Percentiles rank a stretch among this genome's conserved stretches.
These are phyloP conservation scores for Frieseomelitta varia DNA, from an alignment of 1,140 invertebrate genomes.

Conservation along the genomic window DNA sequence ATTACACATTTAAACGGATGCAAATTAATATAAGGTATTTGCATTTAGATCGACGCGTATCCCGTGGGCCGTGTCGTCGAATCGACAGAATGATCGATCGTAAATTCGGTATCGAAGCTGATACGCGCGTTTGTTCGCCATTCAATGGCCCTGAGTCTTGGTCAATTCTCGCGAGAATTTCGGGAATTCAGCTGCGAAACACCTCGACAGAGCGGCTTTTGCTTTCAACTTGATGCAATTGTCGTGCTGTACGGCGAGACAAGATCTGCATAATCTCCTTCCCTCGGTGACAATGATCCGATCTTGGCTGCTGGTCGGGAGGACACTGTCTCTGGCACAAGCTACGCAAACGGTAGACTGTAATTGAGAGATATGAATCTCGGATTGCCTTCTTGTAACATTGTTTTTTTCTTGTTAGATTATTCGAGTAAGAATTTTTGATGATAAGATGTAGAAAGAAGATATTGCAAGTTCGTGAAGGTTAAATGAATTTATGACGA, in stretches of 20 bases:
- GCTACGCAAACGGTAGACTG: too few relatives aligned
- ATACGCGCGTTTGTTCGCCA: neutral
- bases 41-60: conserved; percentile 23
- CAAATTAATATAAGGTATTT: conserved; percentile 33
- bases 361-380: neutral
- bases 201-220: neutral
- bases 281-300: neutral
- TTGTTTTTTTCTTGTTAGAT: too few relatives aligned
- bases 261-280: conserved; percentile 29
- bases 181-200: conserved; percentile 7
- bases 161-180: neutral
- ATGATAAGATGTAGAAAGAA: neutral
- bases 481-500: too few relatives aligned
- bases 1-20: conserved; percentile 14
- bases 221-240: conserved; percentile 42
- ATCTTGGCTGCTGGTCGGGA: neutral
- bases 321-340: too few relatives aligned
- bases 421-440: neutral
- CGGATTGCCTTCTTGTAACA: too few relatives aligned
- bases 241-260: conserved; percentile 2
- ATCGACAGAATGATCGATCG: neutral
- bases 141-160: neutral
- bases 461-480: neutral
- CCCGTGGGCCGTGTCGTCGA: neutral
- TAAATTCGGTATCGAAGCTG: conserved; percentile 1